Conservation (phyloP, 2,113 vertebrate species). For the Passer montanus region DNA sequence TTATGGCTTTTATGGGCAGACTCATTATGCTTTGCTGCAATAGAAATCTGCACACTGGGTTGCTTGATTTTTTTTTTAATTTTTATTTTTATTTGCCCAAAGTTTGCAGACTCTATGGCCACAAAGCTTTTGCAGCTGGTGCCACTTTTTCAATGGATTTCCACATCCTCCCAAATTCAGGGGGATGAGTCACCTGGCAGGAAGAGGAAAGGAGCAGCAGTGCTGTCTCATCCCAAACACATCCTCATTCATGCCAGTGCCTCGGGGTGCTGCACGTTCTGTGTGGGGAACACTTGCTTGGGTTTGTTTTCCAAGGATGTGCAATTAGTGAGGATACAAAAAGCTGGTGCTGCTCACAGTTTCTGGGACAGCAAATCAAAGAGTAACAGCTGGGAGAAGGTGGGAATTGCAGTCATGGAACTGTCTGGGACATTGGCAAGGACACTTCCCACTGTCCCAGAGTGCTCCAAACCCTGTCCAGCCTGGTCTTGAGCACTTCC, state of each 20-base stretch:
- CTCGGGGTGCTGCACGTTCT: background rate
- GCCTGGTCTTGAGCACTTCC: rapidly evolving
- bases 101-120: background rate
- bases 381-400: background rate
- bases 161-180: background rate
- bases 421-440: background rate
- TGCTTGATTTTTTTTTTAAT: background rate
- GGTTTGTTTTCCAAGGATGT: background rate
- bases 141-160: background rate
- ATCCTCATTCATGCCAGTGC: background rate
- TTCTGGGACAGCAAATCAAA: background rate
- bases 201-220: background rate
- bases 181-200: background rate
- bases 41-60: rapidly evolving
- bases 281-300: background rate
- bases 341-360: background rate
- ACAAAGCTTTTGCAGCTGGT: constrained; percentile 25
- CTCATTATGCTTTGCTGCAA: background rate
- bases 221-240: background rate
- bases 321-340: background rate
- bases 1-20: background rate
- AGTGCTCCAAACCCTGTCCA: rapidly evolving
- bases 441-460: background rate
- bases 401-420: background rate
- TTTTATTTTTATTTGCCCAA: background rate